Percentiles rank a stretch among this genome's conserved stretches.
Conservation (phyloP, 2,888 invertebrate species). For the Pseudococcus longispinus region DNA sequence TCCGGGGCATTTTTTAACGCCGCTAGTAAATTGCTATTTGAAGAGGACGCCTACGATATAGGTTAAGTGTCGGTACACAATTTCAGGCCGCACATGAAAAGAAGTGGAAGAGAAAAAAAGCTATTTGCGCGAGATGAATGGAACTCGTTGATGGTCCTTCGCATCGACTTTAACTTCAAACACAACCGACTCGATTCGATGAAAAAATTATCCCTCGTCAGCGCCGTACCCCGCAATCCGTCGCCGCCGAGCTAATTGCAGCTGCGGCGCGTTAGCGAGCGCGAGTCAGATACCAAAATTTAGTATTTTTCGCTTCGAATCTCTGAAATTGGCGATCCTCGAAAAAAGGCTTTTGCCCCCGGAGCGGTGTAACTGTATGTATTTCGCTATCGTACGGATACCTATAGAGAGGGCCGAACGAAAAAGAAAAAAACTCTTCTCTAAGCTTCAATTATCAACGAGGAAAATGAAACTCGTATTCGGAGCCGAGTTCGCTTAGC, state of each 20-base stretch:
- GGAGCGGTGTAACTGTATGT: not conserved
- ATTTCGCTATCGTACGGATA: no score
- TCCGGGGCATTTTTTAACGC: not conserved
- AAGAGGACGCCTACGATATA: slow-evolving; percentile 12
- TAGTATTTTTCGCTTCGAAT: not conserved
- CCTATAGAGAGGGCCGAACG: not conserved
- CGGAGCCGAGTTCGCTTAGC: not conserved
- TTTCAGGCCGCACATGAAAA: not conserved
- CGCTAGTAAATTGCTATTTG: not conserved
- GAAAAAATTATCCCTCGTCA: not conserved
- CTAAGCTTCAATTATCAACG: not conserved
- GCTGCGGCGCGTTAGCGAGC: not conserved
- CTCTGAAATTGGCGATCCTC: not conserved
- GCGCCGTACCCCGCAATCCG: not conserved
- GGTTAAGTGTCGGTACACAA: not conserved
- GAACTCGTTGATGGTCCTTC: slow-evolving; percentile 11
- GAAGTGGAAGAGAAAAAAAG: not conserved
- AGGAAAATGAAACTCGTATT: not conserved
- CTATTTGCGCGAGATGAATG: slow-evolving; percentile 10
- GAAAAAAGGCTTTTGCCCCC: not conserved
- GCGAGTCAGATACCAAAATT: not conserved
- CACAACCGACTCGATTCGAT: not conserved
- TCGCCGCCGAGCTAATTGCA: not conserved
- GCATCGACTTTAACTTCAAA: slow-evolving; percentile 16
- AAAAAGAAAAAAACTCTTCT: not conserved